Percentiles rank a stretch among this genome's conserved stretches.
Conservation (phyloP, 2,797 vertebrate species). For the Epinephelus coioides region DNA sequence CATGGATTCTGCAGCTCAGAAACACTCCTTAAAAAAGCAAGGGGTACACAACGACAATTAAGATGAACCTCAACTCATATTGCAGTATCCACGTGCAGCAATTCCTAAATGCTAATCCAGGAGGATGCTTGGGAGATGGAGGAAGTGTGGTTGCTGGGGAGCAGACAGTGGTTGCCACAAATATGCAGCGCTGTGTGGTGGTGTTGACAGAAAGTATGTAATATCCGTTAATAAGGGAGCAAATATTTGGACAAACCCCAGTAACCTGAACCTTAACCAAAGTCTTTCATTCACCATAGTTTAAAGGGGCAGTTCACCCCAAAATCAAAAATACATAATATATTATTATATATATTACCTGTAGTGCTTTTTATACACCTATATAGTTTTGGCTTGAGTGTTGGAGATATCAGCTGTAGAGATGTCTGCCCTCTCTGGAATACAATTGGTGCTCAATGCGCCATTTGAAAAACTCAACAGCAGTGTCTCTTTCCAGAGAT, state of each 20-base stretch:
- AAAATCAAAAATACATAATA: no score
- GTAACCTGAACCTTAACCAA: background rate
- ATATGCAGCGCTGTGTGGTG: conserved; percentile 15
- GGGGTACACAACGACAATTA: background rate
- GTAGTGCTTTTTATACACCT: no score
- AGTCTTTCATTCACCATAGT: background rate
- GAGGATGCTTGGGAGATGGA: background rate
- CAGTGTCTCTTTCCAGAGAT: no score
- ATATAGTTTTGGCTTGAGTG: no score
- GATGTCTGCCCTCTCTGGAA: no score
- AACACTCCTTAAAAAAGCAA: background rate
- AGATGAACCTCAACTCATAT: conserved; percentile 13
- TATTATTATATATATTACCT: no score
- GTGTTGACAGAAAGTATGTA: background rate
- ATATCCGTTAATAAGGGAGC: conserved; percentile 5
- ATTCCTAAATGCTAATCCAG: conserved; percentile 24
- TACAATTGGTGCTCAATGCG: no score
- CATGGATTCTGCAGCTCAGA: background rate
- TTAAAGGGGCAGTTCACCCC: background rate
- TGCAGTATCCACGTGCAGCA: conserved; percentile 6
- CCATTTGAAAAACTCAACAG: no score
- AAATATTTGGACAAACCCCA: conserved; percentile 1
- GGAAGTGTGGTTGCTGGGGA: conserved; percentile 14
- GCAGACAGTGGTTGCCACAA: conserved; percentile 4
- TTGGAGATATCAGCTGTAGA: no score